Percentiles rank a stretch among this genome's conserved stretches.
phyloP scores from a whole-genome alignment of 2,113 vertebrate species.

The Nesospiza acunhae region DNA sequence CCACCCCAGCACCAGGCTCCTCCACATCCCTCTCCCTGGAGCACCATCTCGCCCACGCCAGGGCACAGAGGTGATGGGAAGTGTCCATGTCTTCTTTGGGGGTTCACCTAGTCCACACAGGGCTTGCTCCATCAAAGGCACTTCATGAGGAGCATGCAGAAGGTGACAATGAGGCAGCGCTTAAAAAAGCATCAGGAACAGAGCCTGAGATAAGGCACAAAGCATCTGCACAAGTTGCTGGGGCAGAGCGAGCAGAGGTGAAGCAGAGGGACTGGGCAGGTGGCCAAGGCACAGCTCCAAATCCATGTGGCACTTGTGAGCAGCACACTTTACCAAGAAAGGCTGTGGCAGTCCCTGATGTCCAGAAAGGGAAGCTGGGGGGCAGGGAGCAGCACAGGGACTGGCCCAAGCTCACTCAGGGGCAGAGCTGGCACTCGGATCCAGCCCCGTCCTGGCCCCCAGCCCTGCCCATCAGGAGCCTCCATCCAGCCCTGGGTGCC shows the following conservation, averaged over 20 bases:
- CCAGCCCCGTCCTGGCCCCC: neutral
- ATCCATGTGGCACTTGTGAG: neutral
- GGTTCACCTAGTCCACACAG: fast-evolving
- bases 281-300: neutral
- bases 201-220: neutral
- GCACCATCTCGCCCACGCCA: neutral
- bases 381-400: neutral
- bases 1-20: neutral
- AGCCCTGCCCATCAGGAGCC: neutral
- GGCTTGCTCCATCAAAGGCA: neutral
- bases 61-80: neutral
- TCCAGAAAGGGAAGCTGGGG: conserved; percentile 15
- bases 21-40: fast-evolving
- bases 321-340: conserved; percentile 35
- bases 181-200: neutral
- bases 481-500: neutral
- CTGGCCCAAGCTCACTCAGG: neutral
- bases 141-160: neutral
- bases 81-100: neutral
- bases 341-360: neutral
- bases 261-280: neutral
- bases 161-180: neutral
- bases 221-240: neutral
- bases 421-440: neutral
- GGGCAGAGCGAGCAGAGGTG: neutral